These are phyloP conservation scores for Gryllus bimaculatus DNA, from an alignment of 1,140 invertebrate genomes.

Conservation along the genomic window DNA sequence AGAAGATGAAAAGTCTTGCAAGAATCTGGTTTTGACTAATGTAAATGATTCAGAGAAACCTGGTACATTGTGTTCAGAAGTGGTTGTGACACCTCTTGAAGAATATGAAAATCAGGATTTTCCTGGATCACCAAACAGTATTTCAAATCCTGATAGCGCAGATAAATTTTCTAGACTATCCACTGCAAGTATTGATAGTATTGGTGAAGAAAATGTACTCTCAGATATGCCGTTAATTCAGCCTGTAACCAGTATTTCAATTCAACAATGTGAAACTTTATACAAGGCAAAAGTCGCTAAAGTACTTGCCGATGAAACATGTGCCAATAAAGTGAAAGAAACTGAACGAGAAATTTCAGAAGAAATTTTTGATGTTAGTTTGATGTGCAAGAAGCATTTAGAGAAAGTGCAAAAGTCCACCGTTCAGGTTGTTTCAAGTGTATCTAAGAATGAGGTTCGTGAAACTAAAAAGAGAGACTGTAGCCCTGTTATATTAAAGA, in stretches of 20 bases:
- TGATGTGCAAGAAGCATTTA: background rate
- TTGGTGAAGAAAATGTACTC: background rate
- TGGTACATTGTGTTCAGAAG: background rate
- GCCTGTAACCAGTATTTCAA: background rate
- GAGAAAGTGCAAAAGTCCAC: background rate
- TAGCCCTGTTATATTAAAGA: background rate
- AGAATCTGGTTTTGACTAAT: background rate
- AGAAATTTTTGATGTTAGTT: background rate
- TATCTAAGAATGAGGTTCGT: background rate
- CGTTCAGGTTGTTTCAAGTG: background rate
- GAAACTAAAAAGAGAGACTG: background rate
- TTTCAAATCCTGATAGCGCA: background rate
- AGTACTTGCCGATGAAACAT: background rate
- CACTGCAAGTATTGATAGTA: background rate
- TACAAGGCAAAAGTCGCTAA: background rate
- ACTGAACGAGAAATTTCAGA: background rate
- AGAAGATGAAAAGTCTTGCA: background rate
- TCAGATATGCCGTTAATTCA: background rate
- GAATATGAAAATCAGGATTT: background rate
- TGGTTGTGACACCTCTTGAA: background rate
- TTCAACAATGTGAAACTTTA: background rate
- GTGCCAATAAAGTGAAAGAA: background rate
- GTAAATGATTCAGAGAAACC: background rate
- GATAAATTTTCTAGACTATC: background rate
- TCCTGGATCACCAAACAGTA: background rate